Base-by-base conservation (phyloP, 2,888 invertebrate genomes). In the Nymphalis urticae region DNA sequence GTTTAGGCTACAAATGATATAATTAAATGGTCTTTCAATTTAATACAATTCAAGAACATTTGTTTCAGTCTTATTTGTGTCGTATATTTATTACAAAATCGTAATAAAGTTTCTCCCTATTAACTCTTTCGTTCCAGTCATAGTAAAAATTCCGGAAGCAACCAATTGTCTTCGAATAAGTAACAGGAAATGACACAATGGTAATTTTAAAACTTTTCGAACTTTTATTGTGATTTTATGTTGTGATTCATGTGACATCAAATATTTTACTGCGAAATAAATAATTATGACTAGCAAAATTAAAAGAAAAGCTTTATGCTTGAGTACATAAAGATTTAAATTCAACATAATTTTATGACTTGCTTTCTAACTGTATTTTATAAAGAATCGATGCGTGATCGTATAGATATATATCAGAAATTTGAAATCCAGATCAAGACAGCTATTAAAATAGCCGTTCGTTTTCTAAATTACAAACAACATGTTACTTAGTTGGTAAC, bases 311-410 rank as follows among this genome's bases (percentile, higher is more conserved):
- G 9, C 21, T 24, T 24, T 53, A 36, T 36, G n/a, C 32, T 16
- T 47, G 17, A 47, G 19, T 27, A 53, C 8, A 27, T 62, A 58
- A 32, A 50, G 27, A 32, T 62, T 50, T 17, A 59, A 59, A 62
- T 68, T 63, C 27, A 59, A 60, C 36, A 51, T 47, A 48, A 62
- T 54, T 19, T 47, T 64, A 50, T 66, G 13, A 50, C 16, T 48
- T 36, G 65, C 68, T 70, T 70, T 72, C 68, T 69, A 70, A 72
- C 60, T 67, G 48, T 24, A 50, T 62, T 68, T 66, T 65, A 21
- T 27, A 48, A 42, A 58, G 42, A 50, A 48, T 69, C 21, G 36
- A 62, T 63, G 65, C 66, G 70, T 70, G 68, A 62, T 69, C 64
- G 48, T 62, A 67, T 61, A 67, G 60, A 66, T 58, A 66, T 69